These are phyloP conservation scores for Nymphalis io DNA, from an alignment of 1,140 invertebrate species.

Conservation along the genomic window DNA sequence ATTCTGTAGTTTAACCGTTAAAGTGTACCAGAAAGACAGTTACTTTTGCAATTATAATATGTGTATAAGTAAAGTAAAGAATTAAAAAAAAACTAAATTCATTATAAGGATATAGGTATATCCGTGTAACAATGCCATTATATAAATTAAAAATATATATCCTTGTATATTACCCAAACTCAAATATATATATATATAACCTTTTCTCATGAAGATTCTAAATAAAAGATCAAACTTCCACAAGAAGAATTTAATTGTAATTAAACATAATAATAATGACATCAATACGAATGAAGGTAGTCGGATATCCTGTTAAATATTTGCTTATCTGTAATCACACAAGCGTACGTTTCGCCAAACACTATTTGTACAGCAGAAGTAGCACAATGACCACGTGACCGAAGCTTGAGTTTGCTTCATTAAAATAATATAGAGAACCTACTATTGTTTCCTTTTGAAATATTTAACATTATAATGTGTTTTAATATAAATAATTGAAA, in stretches of 20 bases:
- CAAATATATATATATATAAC: too few relatives aligned
- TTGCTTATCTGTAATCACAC: conserved; percentile 2
- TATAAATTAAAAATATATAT: too few relatives aligned
- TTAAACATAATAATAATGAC: neutral
- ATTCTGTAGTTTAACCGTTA: too few relatives aligned
- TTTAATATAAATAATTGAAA: neutral
- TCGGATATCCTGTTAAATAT: conserved; percentile 2
- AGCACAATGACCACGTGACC: conserved; percentile 4
- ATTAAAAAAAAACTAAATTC: too few relatives aligned
- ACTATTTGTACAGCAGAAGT: neutral
- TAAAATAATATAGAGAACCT: neutral
- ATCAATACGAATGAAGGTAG: neutral
- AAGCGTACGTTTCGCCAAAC: neutral
- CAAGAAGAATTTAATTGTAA: neutral
- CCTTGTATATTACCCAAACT: too few relatives aligned
- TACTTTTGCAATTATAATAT: too few relatives aligned
- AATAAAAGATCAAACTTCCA: neutral
- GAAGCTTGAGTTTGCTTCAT: neutral
- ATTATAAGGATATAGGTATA: too few relatives aligned
- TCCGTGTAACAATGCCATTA: too few relatives aligned
- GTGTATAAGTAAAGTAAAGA: too few relatives aligned
- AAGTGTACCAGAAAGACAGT: too few relatives aligned
- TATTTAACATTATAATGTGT: neutral
- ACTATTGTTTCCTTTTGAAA: neutral
- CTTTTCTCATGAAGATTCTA: neutral